phyloP scores from a whole-genome alignment of 2,888 invertebrate species.

The Agriotes lineatus region DNA sequence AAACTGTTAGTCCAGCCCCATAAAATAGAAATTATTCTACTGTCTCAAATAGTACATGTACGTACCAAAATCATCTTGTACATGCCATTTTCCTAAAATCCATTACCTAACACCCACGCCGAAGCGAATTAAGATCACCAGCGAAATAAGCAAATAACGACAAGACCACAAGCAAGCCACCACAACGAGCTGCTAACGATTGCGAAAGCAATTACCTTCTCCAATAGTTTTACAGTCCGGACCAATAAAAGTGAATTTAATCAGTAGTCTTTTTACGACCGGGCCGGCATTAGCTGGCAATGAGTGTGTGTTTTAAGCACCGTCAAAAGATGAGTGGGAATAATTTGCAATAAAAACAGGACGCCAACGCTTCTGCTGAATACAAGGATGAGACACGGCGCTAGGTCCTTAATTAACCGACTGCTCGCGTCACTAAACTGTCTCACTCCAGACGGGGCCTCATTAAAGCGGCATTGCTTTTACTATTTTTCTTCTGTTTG shows the following conservation, averaged over 20 bases:
- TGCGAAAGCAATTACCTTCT: constrained; percentile 13
- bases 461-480: constrained; percentile 31
- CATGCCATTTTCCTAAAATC: no score
- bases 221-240: constrained; percentile 1
- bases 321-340: constrained; percentile 16
- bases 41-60: no score
- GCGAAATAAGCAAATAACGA: background rate
- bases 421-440: constrained; percentile 33
- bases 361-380: constrained; percentile 20
- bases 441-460: constrained; percentile 34
- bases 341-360: constrained; percentile 33
- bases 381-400: constrained; percentile 26
- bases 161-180: background rate
- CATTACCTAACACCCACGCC: background rate
- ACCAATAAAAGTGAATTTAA: constrained; percentile 1
- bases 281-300: no score
- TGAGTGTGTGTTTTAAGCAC: constrained; percentile 19
- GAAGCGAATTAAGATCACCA: background rate
- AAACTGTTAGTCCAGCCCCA: no score
- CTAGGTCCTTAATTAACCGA: constrained; percentile 36
- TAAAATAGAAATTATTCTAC: no score
- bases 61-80: no score
- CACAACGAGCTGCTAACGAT: constrained; percentile 4
- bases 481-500: constrained; percentile 22
- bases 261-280: background rate